A percentile compares a stretch with the other conserved stretches of the same genome.
These are phyloP conservation scores for Phoenicopterus ruber DNA, from an alignment of 2,113 vertebrate species.

Conservation along the genomic window DNA sequence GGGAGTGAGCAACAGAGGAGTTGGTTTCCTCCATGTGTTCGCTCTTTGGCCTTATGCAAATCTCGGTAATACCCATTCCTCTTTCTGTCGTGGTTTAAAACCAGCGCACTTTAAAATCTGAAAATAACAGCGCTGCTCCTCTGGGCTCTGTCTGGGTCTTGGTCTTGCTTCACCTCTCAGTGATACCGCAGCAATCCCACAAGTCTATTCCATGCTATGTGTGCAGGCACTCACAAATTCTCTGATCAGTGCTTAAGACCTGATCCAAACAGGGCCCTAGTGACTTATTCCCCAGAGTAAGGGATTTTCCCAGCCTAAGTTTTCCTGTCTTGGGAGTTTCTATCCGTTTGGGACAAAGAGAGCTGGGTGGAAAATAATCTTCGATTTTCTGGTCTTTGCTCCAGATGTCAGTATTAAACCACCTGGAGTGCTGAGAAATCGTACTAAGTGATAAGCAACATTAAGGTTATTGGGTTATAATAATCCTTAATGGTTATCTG, in stretches of 20 bases:
- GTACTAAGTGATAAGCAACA: not conserved
- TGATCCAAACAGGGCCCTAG: not conserved
- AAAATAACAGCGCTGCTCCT: not conserved
- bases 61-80: not conserved
- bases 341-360: not conserved
- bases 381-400: not conserved
- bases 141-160: not conserved
- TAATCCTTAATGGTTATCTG: not conserved
- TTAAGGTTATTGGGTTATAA: not conserved
- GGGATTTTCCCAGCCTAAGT: not conserved
- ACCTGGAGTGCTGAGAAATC: not conserved
- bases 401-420: not conserved
- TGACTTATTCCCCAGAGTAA: not conserved
- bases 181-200: fast-evolving
- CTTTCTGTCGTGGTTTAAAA: too few species aligned
- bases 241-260: not conserved
- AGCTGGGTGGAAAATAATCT: not conserved
- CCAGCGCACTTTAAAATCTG: not conserved
- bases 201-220: fast-evolving
- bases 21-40: not conserved
- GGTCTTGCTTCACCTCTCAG: not conserved
- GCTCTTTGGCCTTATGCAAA: not conserved
- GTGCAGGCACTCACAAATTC: too few species aligned
- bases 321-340: not conserved
- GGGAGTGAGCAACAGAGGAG: not conserved